These are phyloP conservation scores for Zaprionus davidi DNA, from an alignment of 1,140 invertebrate genomes.

Conservation along the genomic window DNA sequence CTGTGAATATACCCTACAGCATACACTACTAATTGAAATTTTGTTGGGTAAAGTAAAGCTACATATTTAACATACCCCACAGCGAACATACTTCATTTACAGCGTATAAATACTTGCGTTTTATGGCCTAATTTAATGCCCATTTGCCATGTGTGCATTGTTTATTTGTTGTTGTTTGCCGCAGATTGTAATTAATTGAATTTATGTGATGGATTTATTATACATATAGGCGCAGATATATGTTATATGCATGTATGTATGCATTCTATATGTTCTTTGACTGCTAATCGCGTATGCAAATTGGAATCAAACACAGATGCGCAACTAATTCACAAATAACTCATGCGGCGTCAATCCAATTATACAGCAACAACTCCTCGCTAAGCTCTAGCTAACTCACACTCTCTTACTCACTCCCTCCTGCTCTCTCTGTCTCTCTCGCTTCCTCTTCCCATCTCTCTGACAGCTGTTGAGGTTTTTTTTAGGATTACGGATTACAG, in stretches of 20 bases:
- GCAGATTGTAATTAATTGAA: slow-evolving; percentile 68
- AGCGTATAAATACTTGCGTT: slow-evolving; percentile 11
- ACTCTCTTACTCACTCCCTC: not conserved
- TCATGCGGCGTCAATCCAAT: slow-evolving; percentile 28
- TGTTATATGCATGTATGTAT: not conserved
- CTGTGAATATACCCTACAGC: not conserved
- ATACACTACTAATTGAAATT: not conserved
- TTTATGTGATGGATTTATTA: slow-evolving; percentile 45
- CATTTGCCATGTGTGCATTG: slow-evolving; percentile 13
- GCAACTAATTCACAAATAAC: slow-evolving; percentile 39
- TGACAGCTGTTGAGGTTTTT: too few species aligned
- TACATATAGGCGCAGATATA: not conserved
- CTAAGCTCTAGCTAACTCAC: not conserved
- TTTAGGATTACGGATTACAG: slow-evolving; percentile 24
- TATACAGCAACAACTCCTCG: not conserved
- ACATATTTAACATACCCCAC: not conserved
- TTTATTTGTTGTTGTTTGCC: slow-evolving; percentile 44
- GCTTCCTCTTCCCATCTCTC: too few species aligned
- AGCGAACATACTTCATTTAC: not conserved
- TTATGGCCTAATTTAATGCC: not conserved
- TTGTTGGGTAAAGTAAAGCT: not conserved
- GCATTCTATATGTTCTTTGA: slow-evolving; percentile 5
- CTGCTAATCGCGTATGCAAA: slow-evolving; percentile 50
- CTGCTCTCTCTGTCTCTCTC: too few species aligned
- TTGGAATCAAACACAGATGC: slow-evolving; percentile 42